These are phyloP conservation scores for Vannuccia rotundouncinata DNA, from an alignment of 2,888 invertebrate genomes.

Conservation along the genomic window DNA sequence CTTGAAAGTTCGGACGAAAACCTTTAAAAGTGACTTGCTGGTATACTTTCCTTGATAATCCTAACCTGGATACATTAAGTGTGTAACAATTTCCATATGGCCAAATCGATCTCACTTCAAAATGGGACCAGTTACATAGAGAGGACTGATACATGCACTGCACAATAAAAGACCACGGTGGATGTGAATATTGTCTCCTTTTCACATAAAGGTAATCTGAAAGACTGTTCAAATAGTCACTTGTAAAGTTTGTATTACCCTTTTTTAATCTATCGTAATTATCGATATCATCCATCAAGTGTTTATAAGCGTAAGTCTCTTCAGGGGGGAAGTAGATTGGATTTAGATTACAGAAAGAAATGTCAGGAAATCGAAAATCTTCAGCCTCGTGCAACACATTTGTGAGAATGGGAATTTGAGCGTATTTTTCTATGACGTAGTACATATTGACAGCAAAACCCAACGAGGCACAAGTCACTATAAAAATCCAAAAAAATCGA, in stretches of 20 bases:
- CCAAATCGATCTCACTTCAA: slow-evolving; percentile 33
- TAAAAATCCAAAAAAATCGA: slow-evolving; percentile 37
- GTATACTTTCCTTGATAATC: not conserved
- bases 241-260: not conserved
- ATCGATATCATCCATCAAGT: not conserved
- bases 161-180: slow-evolving; percentile 29
- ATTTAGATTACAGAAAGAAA: slow-evolving; percentile 38
- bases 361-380: slow-evolving; percentile 37
- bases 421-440: slow-evolving; percentile 35
- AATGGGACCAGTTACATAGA: slow-evolving; percentile 16
- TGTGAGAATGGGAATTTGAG: slow-evolving; percentile 35
- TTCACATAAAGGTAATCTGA: slow-evolving; percentile 31
- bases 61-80: slow-evolving; percentile 11
- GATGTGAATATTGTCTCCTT: slow-evolving; percentile 10
- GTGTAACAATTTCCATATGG: slow-evolving; percentile 38
- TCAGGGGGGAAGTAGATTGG: slow-evolving; percentile 35
- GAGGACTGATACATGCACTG: slow-evolving; percentile 18
- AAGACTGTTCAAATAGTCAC: slow-evolving; percentile 8
- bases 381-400: slow-evolving; percentile 35
- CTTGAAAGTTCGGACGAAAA: slow-evolving; percentile 34
- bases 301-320: not conserved
- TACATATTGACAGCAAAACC: slow-evolving; percentile 36
- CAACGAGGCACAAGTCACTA: slow-evolving; percentile 28
- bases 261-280: not conserved
- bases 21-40: not conserved